These are phyloP conservation scores for Aurelia aurita complex sp. Pacific DNA, from an alignment of 30 jellyfish, hydroid and myxozoan species.

Conservation along the genomic window DNA sequence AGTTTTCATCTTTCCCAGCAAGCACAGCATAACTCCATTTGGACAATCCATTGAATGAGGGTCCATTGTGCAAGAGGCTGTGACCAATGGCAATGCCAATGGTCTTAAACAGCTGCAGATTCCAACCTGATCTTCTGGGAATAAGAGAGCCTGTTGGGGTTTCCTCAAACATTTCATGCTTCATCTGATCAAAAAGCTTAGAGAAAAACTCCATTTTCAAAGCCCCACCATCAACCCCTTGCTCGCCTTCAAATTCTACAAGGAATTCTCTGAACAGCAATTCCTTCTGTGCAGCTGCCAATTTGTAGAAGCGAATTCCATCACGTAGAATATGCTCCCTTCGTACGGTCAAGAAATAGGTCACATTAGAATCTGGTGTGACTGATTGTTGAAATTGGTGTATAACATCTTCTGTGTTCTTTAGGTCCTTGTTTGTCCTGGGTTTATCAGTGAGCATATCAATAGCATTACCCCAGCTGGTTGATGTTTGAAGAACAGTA, in stretches of 20 bases:
- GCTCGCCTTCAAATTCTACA: conserved; percentile 3
- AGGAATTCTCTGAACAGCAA: background rate
- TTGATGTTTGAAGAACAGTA: background rate
- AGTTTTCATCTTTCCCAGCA: conserved; percentile 22
- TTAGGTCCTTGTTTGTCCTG: background rate
- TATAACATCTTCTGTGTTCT: background rate
- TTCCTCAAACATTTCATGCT: conserved; percentile 30
- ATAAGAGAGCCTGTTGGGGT: conserved; percentile 34
- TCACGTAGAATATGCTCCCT: conserved; percentile 20
- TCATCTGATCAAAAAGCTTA: conserved; percentile 23
- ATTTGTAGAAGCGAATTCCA: conserved; percentile 18
- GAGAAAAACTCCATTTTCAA: conserved; percentile 25
- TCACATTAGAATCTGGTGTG: background rate
- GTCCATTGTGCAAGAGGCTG: conserved; percentile 66
- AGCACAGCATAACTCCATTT: conserved; percentile 32
- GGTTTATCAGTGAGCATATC: background rate
- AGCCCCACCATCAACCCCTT: conserved; percentile 43
- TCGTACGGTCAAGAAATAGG: background rate
- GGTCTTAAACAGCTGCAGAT: conserved; percentile 45
- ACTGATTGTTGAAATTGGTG: background rate
- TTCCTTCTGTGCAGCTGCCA: conserved; percentile 26
- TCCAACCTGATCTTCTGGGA: conserved; percentile 75
- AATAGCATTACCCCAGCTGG: background rate
- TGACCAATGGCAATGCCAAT: conserved; percentile 64
- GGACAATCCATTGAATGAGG: conserved; percentile 9